Conservation (phyloP, 2,888 invertebrate species). For the Thera britannica region DNA sequence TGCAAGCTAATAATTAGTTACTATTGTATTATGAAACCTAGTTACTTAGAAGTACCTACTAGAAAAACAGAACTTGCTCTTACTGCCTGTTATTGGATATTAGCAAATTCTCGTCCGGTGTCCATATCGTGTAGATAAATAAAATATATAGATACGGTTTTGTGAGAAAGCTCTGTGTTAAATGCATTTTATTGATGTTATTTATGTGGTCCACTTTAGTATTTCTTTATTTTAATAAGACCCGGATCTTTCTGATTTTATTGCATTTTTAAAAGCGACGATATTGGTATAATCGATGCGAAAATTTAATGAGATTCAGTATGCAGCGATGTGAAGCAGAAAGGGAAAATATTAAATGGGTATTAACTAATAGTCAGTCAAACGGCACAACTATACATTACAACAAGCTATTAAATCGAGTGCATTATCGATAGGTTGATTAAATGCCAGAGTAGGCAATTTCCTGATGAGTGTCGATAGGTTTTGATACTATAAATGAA, state of each 20-base stretch:
- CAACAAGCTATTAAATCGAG: conserved; percentile 12
- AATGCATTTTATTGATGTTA: background rate
- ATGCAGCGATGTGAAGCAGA: background rate
- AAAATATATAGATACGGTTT: background rate
- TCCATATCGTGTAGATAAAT: background rate
- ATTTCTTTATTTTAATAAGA: background rate
- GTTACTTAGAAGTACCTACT: conserved; percentile 28
- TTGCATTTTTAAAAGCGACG: background rate
- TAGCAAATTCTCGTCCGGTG: conserved; percentile 46
- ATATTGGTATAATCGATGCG: background rate
- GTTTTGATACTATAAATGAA: background rate
- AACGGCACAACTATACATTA: background rate
- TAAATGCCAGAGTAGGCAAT: conserved; percentile 8
- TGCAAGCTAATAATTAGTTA: conserved; percentile 80
- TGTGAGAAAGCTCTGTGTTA: background rate
- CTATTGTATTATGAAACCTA: conserved; percentile 73
- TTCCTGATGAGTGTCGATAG: conserved; percentile 21
- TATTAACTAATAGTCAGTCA: background rate
- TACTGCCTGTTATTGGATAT: conserved; percentile 60
- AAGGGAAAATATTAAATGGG: background rate
- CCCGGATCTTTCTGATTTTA: background rate
- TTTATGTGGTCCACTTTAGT: background rate
- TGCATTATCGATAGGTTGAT: conserved; percentile 17
- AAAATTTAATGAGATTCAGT: background rate
- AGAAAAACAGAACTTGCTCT: conserved; percentile 62